phyloP scores from a whole-genome alignment of 2,797 vertebrate genomes.

The Chaunax sp. region DNA sequence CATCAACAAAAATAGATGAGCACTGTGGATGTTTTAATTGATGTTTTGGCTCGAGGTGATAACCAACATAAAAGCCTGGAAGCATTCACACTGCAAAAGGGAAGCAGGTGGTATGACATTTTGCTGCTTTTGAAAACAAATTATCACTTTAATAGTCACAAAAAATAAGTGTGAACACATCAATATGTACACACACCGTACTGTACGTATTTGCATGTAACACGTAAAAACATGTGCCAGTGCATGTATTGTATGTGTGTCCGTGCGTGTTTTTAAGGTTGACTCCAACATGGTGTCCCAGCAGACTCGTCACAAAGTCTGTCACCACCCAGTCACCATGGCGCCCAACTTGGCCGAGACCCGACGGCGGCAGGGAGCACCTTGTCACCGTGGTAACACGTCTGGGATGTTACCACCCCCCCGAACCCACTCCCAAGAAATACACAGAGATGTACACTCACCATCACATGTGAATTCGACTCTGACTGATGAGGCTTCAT shows the following conservation, averaged over 20 bases:
- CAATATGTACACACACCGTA: not conserved
- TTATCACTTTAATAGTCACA: slow-evolving; percentile 5
- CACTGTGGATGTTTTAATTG: slow-evolving; percentile 20
- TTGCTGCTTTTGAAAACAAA: slow-evolving; percentile 19
- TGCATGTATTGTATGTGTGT: slow-evolving; percentile 4
- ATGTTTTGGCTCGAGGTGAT: slow-evolving; percentile 14
- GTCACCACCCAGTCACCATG: slow-evolving; percentile 89
- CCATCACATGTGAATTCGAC: slow-evolving; percentile 33
- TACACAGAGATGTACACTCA: slow-evolving; percentile 47
- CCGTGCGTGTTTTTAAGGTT: slow-evolving; percentile 48
- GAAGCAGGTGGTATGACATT: slow-evolving; percentile 8
- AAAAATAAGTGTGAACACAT: not conserved
- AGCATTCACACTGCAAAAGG: not conserved
- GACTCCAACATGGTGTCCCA: slow-evolving; percentile 71
- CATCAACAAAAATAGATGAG: slow-evolving; percentile 16
- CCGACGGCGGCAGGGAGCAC: slow-evolving; percentile 89
- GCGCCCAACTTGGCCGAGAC: slow-evolving; percentile 88
- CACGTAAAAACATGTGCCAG: slow-evolving; percentile 24
- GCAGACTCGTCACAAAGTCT: slow-evolving; percentile 83
- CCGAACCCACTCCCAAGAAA: slow-evolving; percentile 46
- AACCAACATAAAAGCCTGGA: slow-evolving; percentile 13
- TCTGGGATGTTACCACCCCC: slow-evolving; percentile 89
- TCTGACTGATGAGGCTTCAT: no score
- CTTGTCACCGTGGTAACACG: slow-evolving; percentile 91
- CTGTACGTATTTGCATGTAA: slow-evolving; percentile 1